phyloP scores from a whole-genome alignment of 2,888 invertebrate genomes.

The Athetis lepigone region DNA sequence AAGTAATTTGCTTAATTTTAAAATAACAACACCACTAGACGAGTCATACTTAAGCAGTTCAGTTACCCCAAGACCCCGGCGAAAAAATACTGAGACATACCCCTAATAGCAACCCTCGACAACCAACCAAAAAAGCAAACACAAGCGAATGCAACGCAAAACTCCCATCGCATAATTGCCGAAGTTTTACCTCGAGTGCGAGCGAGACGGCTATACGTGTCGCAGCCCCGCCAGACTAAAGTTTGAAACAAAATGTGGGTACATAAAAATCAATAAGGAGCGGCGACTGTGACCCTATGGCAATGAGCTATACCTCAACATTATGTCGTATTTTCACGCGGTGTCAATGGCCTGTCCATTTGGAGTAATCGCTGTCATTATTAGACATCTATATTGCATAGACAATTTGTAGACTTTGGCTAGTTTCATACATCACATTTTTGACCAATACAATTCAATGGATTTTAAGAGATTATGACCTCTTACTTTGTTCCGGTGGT shows the following conservation, averaged over 20 bases:
- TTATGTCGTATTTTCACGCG: conserved; percentile 9
- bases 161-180: conserved; percentile 39
- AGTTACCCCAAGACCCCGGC: not conserved
- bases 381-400: no score
- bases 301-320: not conserved
- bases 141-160: conserved; percentile 27
- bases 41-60: no score
- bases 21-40: no score
- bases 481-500: no score
- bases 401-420: no score
- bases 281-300: conserved; percentile 55
- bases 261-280: conserved; percentile 80
- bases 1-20: no score
- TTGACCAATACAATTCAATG: no score
- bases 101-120: no score
- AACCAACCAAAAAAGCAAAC: conserved; percentile 43
- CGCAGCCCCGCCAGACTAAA: conserved; percentile 64
- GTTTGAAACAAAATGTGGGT: conserved; percentile 76
- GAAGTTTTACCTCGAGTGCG: conserved; percentile 55
- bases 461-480: no score
- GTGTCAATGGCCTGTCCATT: conserved; percentile 26
- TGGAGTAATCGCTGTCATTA: no score
- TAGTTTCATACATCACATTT: no score
- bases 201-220: conserved; percentile 68
- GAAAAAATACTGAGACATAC: not conserved